Evolutionary conservation across 2,113 vertebrate species (phyloP), one percentile per base, ranked within the genome.

Genomic region (Amphiprion ocellaris): DNA sequence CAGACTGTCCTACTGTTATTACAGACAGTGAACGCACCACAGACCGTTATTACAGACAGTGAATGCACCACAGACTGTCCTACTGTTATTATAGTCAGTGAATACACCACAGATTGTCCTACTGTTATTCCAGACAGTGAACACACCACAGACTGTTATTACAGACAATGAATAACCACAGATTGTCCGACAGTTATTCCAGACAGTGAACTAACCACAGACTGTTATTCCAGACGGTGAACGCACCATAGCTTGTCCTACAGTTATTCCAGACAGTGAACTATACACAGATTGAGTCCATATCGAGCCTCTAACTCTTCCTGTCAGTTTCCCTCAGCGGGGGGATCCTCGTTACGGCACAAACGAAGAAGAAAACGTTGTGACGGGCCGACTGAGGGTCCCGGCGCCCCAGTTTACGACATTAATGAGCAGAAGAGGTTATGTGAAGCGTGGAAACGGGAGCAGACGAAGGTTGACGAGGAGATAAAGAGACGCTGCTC

Each of bases 291-390:
- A 30, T 30, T 30, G 30, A 30, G 28, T 30, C 28, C 5, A 30
- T 30, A 3, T 30, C 3, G 28, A 30, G 30, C 30, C 30, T 37
- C 7, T 37, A 79, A 86, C 70, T 53, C 69, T 58, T 82, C 54
- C 50, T 89, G 78, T 69, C 71, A 80, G 83, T 47, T 58, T 30
- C 21, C 39, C 73, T 69, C 70, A 15, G 41, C 7, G 33, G 71
- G 72, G 53, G 59, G 26, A 58, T 70, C 50, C 62, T 79, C 5
- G 41, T 82, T 74, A 87, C 21, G 19, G 70, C 69, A 69, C 81
- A 69, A 49, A 65, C 39, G 24, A 72, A 8, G 82, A 77, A 83
- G 76, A 85, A 30, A 17, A 58, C 65, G 76, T 49, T 39, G 24
- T 39, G 61, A 56, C 23, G 24, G 74, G 23, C 69, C 76, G 79